These are phyloP conservation scores for Ceratoteleas bidentatus DNA, from an alignment of 1,140 invertebrate genomes.

Conservation along the genomic window DNA sequence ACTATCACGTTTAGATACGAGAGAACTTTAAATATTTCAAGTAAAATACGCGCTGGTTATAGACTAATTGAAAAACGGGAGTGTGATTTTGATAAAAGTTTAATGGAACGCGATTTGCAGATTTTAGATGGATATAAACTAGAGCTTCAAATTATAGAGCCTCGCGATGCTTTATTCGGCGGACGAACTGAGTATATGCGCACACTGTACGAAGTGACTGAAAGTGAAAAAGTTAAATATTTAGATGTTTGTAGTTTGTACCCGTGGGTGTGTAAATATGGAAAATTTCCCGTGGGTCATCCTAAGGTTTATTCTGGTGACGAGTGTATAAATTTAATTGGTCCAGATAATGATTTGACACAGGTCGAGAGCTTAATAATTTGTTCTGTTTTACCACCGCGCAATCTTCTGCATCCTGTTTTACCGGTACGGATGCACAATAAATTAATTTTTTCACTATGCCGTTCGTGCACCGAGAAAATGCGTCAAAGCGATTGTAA, in stretches of 20 bases:
- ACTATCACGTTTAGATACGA: no score
- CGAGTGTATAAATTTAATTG: conserved; percentile 19
- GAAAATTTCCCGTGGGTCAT: conserved; percentile 71
- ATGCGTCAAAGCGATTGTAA: not conserved
- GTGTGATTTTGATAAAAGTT: not conserved
- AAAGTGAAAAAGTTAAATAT: no score
- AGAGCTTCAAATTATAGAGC: not conserved
- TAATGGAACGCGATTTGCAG: not conserved
- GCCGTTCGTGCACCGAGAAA: conserved; percentile 6
- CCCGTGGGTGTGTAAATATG: no score
- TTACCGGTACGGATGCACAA: conserved; percentile 63
- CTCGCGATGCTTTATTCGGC: not conserved
- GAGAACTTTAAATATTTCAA: not conserved
- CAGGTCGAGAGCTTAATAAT: conserved; percentile 58
- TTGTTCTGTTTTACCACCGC: conserved; percentile 63
- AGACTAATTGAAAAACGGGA: conserved; percentile 1
- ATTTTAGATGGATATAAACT: not conserved
- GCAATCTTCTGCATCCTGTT: conserved; percentile 69
- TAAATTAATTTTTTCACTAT: conserved; percentile 70
- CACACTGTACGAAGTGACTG: conserved; percentile 61
- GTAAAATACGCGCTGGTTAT: not conserved
- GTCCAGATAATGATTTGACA: conserved; percentile 12
- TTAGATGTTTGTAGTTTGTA: no score
- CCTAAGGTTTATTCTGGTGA: conserved; percentile 68
- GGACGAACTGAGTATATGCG: not conserved